phyloP scores from a whole-genome alignment of 2,888 invertebrate species.

The Drosophila seclusa region DNA sequence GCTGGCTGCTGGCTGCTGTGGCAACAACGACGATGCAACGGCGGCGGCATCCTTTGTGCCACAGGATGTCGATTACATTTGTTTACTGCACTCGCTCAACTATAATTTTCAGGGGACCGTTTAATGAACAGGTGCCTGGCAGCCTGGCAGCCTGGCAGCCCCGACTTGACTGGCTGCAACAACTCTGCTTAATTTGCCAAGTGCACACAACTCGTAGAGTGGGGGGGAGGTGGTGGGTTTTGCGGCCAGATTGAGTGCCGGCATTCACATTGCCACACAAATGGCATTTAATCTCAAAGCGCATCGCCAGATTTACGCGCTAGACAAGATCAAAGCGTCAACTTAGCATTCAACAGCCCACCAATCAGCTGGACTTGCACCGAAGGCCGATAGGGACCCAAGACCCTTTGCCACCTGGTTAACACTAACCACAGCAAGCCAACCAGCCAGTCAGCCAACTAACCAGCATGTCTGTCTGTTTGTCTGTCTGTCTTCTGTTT shows the following conservation, averaged over 20 bases:
- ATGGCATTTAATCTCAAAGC: slow-evolving; percentile 77
- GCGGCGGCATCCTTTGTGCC: slow-evolving; percentile 70
- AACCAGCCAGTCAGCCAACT: slow-evolving; percentile 1
- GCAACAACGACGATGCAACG: slow-evolving; percentile 8
- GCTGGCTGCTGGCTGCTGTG: slow-evolving; percentile 20
- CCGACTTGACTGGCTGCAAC: slow-evolving; percentile 7
- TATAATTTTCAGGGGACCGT: slow-evolving; percentile 70
- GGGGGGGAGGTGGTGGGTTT: neutral
- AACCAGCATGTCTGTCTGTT: slow-evolving; percentile 4
- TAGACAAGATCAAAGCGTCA: slow-evolving; percentile 77
- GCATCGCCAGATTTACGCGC: slow-evolving; percentile 76
- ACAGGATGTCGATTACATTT: slow-evolving; percentile 78
- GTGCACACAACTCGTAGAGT: slow-evolving; percentile 38
- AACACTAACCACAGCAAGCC: slow-evolving; percentile 11
- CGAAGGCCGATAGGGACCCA: slow-evolving; percentile 1
- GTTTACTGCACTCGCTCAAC: slow-evolving; percentile 73
- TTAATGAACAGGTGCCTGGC: slow-evolving; percentile 74
- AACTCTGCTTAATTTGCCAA: slow-evolving; percentile 57
- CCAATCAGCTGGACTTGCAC: slow-evolving; percentile 62
- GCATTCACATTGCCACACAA: slow-evolving; percentile 59
- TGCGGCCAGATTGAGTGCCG: slow-evolving; percentile 51
- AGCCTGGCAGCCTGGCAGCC: neutral
- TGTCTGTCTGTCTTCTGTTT: neutral
- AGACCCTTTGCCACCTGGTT: slow-evolving; percentile 4
- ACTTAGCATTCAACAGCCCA: slow-evolving; percentile 76